Percentiles rank a stretch among this genome's conserved stretches.
Conservation (phyloP, 2,888 invertebrate species). For the Drosophila tanythrix region DNA sequence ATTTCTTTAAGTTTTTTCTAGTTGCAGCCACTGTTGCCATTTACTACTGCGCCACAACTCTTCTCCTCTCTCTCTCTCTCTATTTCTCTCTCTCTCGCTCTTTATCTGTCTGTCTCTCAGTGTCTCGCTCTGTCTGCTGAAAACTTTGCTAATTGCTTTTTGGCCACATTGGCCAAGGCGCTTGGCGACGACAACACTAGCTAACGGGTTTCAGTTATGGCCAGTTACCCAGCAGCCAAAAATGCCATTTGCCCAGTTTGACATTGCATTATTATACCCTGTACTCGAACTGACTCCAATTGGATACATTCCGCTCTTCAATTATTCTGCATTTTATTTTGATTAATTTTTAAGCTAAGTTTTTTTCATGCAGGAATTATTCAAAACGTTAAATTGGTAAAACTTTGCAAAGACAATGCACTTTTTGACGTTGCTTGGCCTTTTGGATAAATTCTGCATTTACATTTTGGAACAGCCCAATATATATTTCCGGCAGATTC, state of each 20-base stretch:
- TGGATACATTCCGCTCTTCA: background rate
- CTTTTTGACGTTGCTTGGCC: too few relatives aligned
- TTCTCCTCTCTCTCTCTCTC: background rate
- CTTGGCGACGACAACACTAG: conserved; percentile 50
- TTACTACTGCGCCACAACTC: conserved; percentile 13
- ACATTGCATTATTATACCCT: conserved; percentile 46
- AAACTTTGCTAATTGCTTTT: conserved; percentile 82
- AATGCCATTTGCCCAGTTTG: conserved; percentile 34
- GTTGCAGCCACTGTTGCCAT: conserved; percentile 11
- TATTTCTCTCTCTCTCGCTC: too few relatives aligned
- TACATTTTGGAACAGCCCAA: background rate
- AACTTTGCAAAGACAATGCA: too few relatives aligned
- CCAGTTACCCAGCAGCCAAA: conserved; percentile 20
- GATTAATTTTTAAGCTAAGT: background rate
- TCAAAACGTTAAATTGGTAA: background rate
- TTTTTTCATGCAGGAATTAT: background rate
- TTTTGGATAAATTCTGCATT: background rate
- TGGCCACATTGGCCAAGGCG: conserved; percentile 64
- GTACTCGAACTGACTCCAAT: background rate
- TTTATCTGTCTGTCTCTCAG: background rate
- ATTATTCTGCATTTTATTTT: background rate
- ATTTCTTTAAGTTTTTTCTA: background rate
- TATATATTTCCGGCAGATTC: too few relatives aligned
- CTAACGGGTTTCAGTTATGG: conserved; percentile 44
- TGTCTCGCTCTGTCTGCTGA: conserved; percentile 21